Percentiles rank a stretch among this genome's conserved stretches.
Conservation (phyloP, 2,797 vertebrate genomes). For the Martes flavigula region DNA sequence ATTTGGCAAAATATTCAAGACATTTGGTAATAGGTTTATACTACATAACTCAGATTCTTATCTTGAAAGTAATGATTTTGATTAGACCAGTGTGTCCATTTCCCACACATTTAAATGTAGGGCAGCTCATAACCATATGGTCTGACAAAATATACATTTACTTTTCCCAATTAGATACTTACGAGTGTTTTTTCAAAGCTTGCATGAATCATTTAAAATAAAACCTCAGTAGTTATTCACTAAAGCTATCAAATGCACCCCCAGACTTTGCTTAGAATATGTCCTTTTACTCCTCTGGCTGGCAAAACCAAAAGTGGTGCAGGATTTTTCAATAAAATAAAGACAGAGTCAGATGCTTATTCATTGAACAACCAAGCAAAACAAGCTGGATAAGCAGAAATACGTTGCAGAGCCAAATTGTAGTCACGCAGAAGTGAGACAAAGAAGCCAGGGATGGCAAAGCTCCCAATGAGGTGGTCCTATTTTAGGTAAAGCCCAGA, state of each 20-base stretch:
- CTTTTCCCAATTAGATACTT: slow-evolving; percentile 36
- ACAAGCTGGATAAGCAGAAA: slow-evolving; percentile 19
- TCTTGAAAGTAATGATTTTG: not conserved
- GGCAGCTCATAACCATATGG: not conserved
- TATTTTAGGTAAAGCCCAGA: slow-evolving; percentile 54
- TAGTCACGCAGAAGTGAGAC: not conserved
- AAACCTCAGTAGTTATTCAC: slow-evolving; percentile 39
- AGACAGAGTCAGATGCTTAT: slow-evolving; percentile 58
- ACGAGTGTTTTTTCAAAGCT: slow-evolving; percentile 23
- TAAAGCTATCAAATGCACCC: slow-evolving; percentile 43
- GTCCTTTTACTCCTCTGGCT: not conserved
- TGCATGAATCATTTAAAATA: slow-evolving; percentile 21
- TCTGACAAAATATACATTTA: slow-evolving; percentile 22
- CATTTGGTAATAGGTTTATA: not conserved
- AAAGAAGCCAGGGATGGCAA: slow-evolving; percentile 17
- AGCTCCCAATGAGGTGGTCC: not conserved
- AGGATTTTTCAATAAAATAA: slow-evolving; percentile 61
- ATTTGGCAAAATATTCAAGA: not conserved
- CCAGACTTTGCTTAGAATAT: not conserved
- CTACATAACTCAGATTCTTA: not conserved
- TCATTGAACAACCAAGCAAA: slow-evolving; percentile 52
- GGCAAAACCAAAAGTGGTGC: slow-evolving; percentile 22
- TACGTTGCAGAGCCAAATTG: not conserved
- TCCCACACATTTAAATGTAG: not conserved
- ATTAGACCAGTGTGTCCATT: not conserved